These are phyloP conservation scores for Plodia interpunctella DNA, from an alignment of 1,140 invertebrate species.

Conservation along the genomic window DNA sequence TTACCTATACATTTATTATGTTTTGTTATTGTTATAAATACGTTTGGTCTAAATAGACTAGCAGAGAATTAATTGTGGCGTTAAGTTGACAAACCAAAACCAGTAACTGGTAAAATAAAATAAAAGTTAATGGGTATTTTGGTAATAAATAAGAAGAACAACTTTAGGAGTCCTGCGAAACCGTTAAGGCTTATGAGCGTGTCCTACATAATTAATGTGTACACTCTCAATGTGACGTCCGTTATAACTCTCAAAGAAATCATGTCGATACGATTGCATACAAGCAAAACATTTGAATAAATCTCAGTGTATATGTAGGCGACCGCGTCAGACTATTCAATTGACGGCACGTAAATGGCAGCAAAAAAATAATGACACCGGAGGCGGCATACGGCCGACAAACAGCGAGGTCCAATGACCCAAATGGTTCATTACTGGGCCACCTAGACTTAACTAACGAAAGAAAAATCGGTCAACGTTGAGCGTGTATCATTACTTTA, in stretches of 20 bases:
- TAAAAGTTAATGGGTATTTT: background rate
- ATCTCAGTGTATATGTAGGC: conserved; percentile 24
- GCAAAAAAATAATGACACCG: conserved; percentile 65
- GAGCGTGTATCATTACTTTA: conserved; percentile 15
- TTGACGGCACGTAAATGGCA: conserved; percentile 46
- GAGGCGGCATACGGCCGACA: conserved; percentile 51
- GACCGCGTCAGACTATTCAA: conserved; percentile 43
- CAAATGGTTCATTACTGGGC: conserved; percentile 68
- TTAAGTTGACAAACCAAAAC: too few species aligned
- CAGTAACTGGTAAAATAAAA: too few species aligned
- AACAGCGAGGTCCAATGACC: conserved; percentile 74
- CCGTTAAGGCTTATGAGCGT: conserved; percentile 39
- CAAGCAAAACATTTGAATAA: conserved; percentile 27
- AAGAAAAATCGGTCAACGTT: conserved; percentile 63
- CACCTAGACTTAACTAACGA: conserved; percentile 53
- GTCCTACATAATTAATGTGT: conserved; percentile 33
- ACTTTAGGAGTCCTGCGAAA: conserved; percentile 19
- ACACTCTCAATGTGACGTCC: conserved; percentile 20
- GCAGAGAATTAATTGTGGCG: too few species aligned
- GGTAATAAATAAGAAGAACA: conserved; percentile 18
- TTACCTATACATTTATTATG: too few species aligned
- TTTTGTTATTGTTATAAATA: too few species aligned
- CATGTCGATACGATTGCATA: conserved; percentile 24
- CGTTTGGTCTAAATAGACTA: too few species aligned
- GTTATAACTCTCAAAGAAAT: conserved; percentile 33